Evolutionary conservation across 2,888 invertebrate genomes (phyloP).

Genomic region (Steinernema scapterisci): DNA sequence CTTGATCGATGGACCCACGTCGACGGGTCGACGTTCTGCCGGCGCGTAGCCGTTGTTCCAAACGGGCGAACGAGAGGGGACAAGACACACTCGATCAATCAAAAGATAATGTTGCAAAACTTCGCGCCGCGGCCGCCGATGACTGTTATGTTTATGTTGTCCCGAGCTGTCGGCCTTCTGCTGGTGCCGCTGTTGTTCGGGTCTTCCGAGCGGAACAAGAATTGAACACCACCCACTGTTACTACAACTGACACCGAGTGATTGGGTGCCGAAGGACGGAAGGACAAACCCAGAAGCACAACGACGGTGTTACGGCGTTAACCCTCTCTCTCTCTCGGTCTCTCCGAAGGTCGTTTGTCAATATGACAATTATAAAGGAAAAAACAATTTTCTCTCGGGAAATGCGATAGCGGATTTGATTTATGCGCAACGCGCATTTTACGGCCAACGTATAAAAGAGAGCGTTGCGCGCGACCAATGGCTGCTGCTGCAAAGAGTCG

Average conservation of each 20-base stretch:
- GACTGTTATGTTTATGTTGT: too few relatives aligned
- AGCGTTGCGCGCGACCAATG: not conserved
- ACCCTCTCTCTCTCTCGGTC: too few relatives aligned
- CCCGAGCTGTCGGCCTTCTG: too few relatives aligned
- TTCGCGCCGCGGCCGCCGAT: not conserved
- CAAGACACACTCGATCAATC: not conserved
- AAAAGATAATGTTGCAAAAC: not conserved
- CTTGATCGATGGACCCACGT: too few relatives aligned
- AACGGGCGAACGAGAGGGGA: too few relatives aligned
- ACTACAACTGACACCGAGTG: too few relatives aligned
- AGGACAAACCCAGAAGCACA: not conserved
- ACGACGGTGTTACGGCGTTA: not conserved
- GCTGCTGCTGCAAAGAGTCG: not conserved
- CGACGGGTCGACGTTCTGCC: too few relatives aligned
- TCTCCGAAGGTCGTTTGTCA: slow-evolving; percentile 3
- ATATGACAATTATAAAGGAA: slow-evolving; percentile 9
- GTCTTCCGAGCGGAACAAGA: too few relatives aligned
- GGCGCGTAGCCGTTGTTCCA: too few relatives aligned
- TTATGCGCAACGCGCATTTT: slow-evolving; percentile 10
- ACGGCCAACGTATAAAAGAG: not conserved
- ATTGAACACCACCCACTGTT: too few relatives aligned
- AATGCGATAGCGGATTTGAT: slow-evolving; percentile 9
- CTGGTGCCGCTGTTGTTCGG: too few relatives aligned
- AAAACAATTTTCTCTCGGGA: slow-evolving; percentile 9
- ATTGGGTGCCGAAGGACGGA: not conserved